A percentile compares a stretch with the other conserved stretches of the same genome.
Evolutionary conservation across 2,888 invertebrate species (phyloP).

Genomic region (Spialia ferax): DNA sequence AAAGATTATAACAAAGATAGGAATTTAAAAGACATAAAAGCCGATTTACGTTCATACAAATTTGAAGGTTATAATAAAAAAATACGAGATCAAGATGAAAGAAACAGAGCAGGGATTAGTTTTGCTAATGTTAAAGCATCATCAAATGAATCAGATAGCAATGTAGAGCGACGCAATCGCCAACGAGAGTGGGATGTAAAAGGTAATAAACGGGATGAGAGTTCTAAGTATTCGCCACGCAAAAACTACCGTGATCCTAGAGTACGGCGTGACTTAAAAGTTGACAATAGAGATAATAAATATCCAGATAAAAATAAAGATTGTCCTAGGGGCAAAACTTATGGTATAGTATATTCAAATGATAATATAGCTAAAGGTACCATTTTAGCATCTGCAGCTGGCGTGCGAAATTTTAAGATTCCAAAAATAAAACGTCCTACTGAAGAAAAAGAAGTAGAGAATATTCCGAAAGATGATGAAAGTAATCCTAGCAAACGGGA

Average conservation of each 20-base stretch:
- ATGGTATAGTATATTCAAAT: constrained; percentile 75
- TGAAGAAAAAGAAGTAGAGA: constrained; percentile 48
- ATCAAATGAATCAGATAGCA: background rate
- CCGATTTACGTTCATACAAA: constrained; percentile 66
- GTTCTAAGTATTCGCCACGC: constrained; percentile 57
- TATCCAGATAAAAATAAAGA: constrained; percentile 44
- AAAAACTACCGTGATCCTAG: constrained; percentile 71
- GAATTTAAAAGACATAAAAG: constrained; percentile 72
- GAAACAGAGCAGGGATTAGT: background rate
- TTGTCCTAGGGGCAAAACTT: constrained; percentile 50
- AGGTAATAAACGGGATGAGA: constrained; percentile 38
- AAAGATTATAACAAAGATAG: constrained; percentile 48
- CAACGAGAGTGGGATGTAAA: constrained; percentile 43
- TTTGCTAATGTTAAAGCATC: constrained; percentile 2
- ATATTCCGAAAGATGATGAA: constrained; percentile 27
- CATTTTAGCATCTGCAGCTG: constrained; percentile 70
- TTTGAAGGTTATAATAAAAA: constrained; percentile 29
- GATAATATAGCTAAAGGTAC: constrained; percentile 76
- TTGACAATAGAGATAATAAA: constrained; percentile 47
- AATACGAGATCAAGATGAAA: background rate
- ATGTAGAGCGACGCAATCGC: constrained; percentile 14
- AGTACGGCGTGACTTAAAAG: constrained; percentile 54
- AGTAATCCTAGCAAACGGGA: constrained; percentile 24
- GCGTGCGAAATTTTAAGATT: constrained; percentile 81
- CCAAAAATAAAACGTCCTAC: constrained; percentile 76